phyloP scores from a whole-genome alignment of 2,797 vertebrate species.

The Sebastes matsubarae region DNA sequence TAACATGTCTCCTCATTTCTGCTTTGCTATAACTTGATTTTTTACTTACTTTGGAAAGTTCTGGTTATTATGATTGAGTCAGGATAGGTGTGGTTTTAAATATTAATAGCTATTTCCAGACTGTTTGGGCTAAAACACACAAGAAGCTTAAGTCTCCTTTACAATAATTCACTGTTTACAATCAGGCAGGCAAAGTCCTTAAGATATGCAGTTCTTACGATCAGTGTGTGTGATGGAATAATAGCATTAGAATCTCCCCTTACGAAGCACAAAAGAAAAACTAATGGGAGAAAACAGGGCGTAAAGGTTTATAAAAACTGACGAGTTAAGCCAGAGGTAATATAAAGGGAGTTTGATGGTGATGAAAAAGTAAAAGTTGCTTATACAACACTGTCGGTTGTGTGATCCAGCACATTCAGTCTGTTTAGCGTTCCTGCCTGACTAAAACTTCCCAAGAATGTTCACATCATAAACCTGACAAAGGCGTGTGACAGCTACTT shows the following conservation, averaged over 20 bases:
- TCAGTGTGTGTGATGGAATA: no score
- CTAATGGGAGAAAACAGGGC: not conserved
- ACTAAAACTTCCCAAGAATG: constrained; percentile 46
- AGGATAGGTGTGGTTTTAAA: no score
- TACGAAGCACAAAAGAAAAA: not conserved
- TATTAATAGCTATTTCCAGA: no score
- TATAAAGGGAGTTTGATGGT: not conserved
- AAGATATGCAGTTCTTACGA: not conserved
- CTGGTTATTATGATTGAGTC: no score
- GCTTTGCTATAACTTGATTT: no score
- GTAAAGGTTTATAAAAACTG: not conserved
- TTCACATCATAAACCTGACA: constrained; percentile 52
- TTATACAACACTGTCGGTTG: not conserved
- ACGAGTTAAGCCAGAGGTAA: not conserved
- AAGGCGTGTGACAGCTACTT: constrained; percentile 41
- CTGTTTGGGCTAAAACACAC: no score
- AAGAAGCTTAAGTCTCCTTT: no score
- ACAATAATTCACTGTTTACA: not conserved
- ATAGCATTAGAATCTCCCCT: no score
- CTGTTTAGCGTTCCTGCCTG: not conserved
- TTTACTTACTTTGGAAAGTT: no score
- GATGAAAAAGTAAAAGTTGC: not conserved
- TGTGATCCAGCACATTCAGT: not conserved
- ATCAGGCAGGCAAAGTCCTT: not conserved
- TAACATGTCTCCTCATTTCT: no score